Conservation (phyloP, 2,113 vertebrate genomes). For the Amblyornis subalaris region DNA sequence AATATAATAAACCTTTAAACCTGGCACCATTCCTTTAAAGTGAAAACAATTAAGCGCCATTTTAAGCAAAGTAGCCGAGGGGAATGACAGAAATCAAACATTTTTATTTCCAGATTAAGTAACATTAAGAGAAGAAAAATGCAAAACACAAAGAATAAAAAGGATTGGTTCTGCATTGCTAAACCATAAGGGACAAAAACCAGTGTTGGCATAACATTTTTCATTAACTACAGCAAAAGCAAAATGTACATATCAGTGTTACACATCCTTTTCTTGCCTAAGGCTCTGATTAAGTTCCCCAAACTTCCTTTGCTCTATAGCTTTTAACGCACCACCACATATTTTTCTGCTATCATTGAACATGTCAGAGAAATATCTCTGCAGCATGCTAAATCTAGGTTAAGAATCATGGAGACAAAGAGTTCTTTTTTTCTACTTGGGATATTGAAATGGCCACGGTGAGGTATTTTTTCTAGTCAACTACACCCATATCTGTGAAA, state of each 20-base stretch:
- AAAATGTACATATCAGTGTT: constrained; percentile 50
- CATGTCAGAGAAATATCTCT: constrained; percentile 57
- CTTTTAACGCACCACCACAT: constrained; percentile 54
- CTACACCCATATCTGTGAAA: background rate
- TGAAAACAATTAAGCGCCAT: constrained; percentile 36
- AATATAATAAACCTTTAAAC: constrained; percentile 16
- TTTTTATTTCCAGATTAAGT: constrained; percentile 54
- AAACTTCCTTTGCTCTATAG: constrained; percentile 46
- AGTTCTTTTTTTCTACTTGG: background rate
- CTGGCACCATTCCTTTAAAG: background rate
- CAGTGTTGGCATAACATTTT: constrained; percentile 38
- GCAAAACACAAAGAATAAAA: constrained; percentile 44
- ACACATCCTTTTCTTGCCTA: constrained; percentile 54
- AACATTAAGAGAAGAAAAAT: constrained; percentile 31
- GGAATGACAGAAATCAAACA: constrained; percentile 50
- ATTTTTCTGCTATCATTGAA: constrained; percentile 50
- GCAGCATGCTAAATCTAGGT: constrained; percentile 50
- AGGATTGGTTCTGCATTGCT: constrained; percentile 41
- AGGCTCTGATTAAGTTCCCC: constrained; percentile 53
- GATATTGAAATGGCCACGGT: background rate
- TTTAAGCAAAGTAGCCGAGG: constrained; percentile 23
- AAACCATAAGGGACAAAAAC: constrained; percentile 41
- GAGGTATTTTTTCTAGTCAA: background rate
- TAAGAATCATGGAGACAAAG: constrained; percentile 32
- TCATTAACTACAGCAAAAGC: constrained; percentile 52